These are phyloP conservation scores for Merops nubicus DNA, from an alignment of 2,113 vertebrate species.

Conservation along the genomic window DNA sequence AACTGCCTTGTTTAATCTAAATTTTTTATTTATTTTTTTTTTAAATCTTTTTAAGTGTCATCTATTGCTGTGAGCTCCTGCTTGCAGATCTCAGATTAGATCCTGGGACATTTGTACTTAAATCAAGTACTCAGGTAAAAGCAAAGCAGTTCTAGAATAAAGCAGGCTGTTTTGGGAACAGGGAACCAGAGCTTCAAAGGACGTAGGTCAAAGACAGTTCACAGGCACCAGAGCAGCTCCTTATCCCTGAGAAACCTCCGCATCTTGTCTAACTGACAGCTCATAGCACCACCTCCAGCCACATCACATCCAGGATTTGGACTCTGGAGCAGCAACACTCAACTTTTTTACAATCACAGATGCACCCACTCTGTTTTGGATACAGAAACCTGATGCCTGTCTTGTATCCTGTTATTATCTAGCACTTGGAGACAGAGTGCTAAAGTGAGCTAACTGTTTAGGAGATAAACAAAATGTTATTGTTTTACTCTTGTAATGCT, in stretches of 20 bases:
- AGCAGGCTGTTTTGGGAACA: not conserved
- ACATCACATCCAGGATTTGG: not conserved
- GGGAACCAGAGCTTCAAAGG: not conserved
- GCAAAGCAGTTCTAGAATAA: not conserved
- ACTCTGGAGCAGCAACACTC: not conserved
- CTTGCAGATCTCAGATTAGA: constrained; percentile 17
- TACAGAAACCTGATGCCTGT: not conserved
- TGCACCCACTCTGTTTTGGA: not conserved
- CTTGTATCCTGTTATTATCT: not conserved
- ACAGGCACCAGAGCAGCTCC: not conserved
- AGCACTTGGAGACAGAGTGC: not conserved
- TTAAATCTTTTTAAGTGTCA: not conserved
- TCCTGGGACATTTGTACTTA: not conserved
- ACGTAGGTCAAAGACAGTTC: not conserved
- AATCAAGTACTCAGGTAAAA: not conserved
- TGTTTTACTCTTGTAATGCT: not conserved
- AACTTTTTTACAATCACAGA: not conserved
- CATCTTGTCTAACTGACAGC: not conserved
- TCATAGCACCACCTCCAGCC: not conserved
- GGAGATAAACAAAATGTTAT: not conserved
- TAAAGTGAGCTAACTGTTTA: constrained; percentile 8
- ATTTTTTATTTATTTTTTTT: not conserved
- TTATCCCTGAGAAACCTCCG: not conserved
- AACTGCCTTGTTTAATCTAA: constrained; percentile 63
- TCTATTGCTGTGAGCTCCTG: not conserved